These are phyloP conservation scores for Molothrus aeneus DNA, from an alignment of 2,797 vertebrate species.

Conservation along the genomic window DNA sequence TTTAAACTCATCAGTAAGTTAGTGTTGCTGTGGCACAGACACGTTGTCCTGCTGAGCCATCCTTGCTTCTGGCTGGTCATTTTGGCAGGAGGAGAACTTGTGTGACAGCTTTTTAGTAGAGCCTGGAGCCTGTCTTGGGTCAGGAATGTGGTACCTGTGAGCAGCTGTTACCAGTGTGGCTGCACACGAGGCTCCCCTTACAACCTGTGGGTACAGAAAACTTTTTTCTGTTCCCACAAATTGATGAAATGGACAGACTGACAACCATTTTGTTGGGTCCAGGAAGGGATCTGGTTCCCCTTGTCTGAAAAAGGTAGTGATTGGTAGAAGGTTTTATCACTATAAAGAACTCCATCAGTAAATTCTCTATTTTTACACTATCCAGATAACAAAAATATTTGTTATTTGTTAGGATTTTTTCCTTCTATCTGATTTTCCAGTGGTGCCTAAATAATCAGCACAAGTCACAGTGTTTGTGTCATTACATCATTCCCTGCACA, in stretches of 20 bases:
- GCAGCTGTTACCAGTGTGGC: background rate
- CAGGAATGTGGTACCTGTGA: background rate
- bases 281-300: background rate
- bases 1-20: background rate
- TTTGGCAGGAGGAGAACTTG: background rate
- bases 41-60: accelerated
- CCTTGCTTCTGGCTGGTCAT: background rate
- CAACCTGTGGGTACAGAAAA: background rate
- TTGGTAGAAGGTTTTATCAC: background rate
- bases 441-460: background rate
- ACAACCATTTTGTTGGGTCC: background rate
- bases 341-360: background rate
- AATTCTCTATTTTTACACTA: background rate
- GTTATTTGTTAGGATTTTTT: background rate
- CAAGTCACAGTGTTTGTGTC: background rate
- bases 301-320: background rate
- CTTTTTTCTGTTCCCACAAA: background rate
- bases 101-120: background rate
- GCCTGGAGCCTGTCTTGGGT: background rate
- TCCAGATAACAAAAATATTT: background rate
- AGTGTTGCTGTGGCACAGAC: accelerated
- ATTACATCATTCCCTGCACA: background rate
- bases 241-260: background rate
- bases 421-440: background rate
- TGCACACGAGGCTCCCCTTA: background rate